Conservation (phyloP, 2,888 invertebrate species). For the Drosophila ezoana region DNA sequence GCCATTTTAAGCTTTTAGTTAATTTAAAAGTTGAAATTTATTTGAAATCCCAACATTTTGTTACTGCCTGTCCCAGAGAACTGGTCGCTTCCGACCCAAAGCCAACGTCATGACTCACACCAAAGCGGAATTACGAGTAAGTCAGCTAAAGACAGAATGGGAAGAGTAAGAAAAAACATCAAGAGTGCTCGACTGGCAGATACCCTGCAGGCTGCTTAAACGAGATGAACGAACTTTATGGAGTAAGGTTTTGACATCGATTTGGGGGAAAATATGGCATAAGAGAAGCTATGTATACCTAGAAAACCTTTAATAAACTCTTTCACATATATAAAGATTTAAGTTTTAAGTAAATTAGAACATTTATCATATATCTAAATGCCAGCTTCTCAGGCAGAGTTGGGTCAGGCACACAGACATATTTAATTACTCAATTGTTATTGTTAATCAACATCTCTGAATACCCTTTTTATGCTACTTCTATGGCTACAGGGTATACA, state of each 20-base stretch:
- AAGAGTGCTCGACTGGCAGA: not conserved
- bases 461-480: not conserved
- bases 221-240: no score
- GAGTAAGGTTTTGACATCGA: no score
- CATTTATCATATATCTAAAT: no score
- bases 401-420: no score
- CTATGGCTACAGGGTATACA: slow-evolving; percentile 18
- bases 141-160: slow-evolving; percentile 34
- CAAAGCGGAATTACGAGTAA: slow-evolving; percentile 29
- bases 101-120: slow-evolving; percentile 53
- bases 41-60: slow-evolving; percentile 59
- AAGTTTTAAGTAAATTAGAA: no score
- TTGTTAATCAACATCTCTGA: not conserved
- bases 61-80: slow-evolving; percentile 6
- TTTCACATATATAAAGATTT: no score
- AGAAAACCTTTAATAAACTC: no score
- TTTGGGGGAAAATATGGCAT: no score
- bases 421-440: not conserved
- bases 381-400: no score
- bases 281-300: no score
- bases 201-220: slow-evolving; percentile 15
- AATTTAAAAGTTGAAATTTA: slow-evolving; percentile 77
- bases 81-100: slow-evolving; percentile 2
- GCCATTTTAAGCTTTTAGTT: slow-evolving; percentile 77
- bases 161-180: not conserved